Percentiles rank a stretch among this genome's conserved stretches.
Conservation (phyloP, 2,888 invertebrate genomes). For the Rutpela maculata region DNA sequence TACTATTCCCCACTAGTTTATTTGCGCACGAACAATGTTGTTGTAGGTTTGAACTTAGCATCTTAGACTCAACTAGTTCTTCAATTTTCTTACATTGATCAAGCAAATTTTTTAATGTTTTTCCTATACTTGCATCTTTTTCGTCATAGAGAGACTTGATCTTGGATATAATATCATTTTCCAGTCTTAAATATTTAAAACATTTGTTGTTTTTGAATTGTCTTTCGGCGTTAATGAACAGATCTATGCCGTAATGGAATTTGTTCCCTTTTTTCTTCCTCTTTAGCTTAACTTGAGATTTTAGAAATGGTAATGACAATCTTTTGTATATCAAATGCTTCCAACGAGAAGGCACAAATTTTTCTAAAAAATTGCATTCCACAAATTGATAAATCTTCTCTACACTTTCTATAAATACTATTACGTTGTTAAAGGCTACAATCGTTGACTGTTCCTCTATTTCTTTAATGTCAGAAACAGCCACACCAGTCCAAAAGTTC, state of each 20-base stretch:
- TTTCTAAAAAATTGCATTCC: not conserved
- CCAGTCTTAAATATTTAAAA: constrained; percentile 13
- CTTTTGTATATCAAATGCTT: not conserved
- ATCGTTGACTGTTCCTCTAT: constrained; percentile 36
- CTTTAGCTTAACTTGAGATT: constrained; percentile 1
- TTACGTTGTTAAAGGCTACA: constrained; percentile 31
- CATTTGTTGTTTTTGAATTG: constrained; percentile 15
- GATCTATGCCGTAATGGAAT: constrained; percentile 26
- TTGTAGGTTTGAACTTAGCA: not conserved
- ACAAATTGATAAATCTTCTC: constrained; percentile 16
- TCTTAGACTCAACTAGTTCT: not conserved
- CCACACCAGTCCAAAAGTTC: constrained; percentile 40
- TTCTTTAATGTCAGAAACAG: constrained; percentile 38
- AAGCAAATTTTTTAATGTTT: constrained; percentile 2
- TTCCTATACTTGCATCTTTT: constrained; percentile 4
- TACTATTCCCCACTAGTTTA: not conserved
- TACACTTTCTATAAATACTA: constrained; percentile 30
- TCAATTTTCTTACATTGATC: constrained; percentile 2
- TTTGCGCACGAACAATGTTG: not conserved
- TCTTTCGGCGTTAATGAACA: constrained; percentile 16
- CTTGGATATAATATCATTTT: constrained; percentile 23
- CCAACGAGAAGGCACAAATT: not conserved
- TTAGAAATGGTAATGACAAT: constrained; percentile 13
- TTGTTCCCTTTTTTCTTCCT: not conserved
- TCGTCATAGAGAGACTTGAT: constrained; percentile 30